phyloP scores from a whole-genome alignment of 2,888 invertebrate species.

The Diachrysia chrysitis region DNA sequence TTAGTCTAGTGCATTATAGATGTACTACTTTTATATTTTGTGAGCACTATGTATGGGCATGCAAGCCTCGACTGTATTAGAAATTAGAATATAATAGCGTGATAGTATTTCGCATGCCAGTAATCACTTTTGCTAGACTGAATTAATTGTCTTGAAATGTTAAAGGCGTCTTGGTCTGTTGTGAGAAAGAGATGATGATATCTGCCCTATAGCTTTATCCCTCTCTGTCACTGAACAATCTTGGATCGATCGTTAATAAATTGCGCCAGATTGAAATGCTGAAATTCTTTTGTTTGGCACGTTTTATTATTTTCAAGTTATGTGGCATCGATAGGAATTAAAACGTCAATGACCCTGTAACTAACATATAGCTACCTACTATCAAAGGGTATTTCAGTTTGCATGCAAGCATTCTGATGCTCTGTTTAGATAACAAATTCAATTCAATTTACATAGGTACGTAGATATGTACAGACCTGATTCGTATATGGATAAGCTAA shows the following conservation, averaged over 20 bases:
- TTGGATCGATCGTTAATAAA: neutral
- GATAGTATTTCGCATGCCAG: slow-evolving; percentile 64
- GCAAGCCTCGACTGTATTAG: slow-evolving; percentile 17
- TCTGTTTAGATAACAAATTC: slow-evolving; percentile 35
- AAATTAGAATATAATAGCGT: slow-evolving; percentile 55
- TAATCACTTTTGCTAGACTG: slow-evolving; percentile 55
- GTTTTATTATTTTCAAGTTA: slow-evolving; percentile 29
- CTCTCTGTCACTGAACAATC: neutral
- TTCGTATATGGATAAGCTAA: slow-evolving; percentile 24
- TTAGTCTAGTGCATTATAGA: slow-evolving; percentile 2
- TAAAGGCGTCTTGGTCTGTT: neutral
- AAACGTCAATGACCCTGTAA: slow-evolving; percentile 26
- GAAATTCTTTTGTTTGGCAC: slow-evolving; percentile 8
- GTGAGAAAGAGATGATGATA: slow-evolving; percentile 1
- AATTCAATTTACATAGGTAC: slow-evolving; percentile 17
- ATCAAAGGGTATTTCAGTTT: slow-evolving; percentile 22
- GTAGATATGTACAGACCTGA: slow-evolving; percentile 9
- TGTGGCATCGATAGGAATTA: slow-evolving; percentile 27
- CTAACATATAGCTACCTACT: neutral
- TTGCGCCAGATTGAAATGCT: slow-evolving; percentile 36
- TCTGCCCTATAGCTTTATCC: too few species aligned
- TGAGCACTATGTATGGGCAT: slow-evolving; percentile 30
- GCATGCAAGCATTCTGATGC: slow-evolving; percentile 45
- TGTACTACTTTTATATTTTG: neutral
- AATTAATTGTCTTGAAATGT: slow-evolving; percentile 31